Evolutionary conservation across 1,140 invertebrate species (phyloP).

Genomic region (Polyergus mexicanus): DNA sequence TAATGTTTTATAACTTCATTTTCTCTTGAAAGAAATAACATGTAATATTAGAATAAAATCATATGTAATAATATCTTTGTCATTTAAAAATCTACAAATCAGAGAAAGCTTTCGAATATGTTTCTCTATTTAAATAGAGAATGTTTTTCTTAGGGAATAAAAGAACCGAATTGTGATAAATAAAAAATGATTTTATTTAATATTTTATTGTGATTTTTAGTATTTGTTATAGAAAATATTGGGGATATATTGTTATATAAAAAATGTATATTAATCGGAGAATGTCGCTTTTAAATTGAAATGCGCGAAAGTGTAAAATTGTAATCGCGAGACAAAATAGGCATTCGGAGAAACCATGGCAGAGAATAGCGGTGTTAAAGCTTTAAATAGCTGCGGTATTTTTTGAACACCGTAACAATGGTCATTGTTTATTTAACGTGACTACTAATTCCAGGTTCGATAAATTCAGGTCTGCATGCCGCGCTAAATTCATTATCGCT

Average conservation of each 20-base stretch:
- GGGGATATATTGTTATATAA: not conserved
- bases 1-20: conserved; percentile 32
- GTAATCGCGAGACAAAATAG: not conserved
- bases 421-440: conserved; percentile 24
- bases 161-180: conserved; percentile 10
- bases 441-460: conserved; percentile 41
- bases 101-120: not conserved
- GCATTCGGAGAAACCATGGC: not conserved
- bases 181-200: conserved; percentile 6
- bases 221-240: not conserved
- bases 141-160: not conserved
- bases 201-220: not conserved
- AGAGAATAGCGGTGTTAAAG: not conserved
- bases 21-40: not conserved
- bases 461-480: conserved; percentile 48
- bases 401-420: conserved; percentile 21
- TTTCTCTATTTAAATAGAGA: not conserved
- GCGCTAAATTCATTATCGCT: conserved; percentile 46
- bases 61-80: not conserved
- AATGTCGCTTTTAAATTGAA: not conserved
- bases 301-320: not conserved
- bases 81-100: not conserved
- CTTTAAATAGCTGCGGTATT: conserved; percentile 16
- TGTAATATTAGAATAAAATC: not conserved
- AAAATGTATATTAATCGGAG: not conserved